Evolutionary conservation across 2,797 vertebrate genomes (phyloP).

Genomic region (Parauchenoglanis ngamensis): DNA sequence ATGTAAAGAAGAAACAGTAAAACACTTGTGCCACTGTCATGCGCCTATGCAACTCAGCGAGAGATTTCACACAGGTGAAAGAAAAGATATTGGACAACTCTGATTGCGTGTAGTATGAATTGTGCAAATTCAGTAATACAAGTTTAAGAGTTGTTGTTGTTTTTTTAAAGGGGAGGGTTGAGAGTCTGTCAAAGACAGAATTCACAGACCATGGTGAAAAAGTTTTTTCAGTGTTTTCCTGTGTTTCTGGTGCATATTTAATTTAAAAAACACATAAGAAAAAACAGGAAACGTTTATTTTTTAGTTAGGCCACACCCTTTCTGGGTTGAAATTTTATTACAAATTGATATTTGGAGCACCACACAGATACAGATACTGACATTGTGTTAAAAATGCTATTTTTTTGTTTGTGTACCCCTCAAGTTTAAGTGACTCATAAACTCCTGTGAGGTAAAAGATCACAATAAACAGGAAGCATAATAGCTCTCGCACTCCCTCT

Average conservation of each 20-base stretch:
- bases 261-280: not conserved
- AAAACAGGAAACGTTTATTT: not conserved
- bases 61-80: not conserved
- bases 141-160: not conserved
- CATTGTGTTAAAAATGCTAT: not conserved
- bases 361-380: not conserved
- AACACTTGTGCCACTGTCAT: not conserved
- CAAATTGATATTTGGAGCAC: not conserved
- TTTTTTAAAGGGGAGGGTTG: not conserved
- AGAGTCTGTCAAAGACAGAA: not conserved
- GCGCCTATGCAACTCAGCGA: not conserved
- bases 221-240: not conserved
- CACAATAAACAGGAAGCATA: not conserved
- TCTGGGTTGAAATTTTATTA: not conserved
- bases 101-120: not conserved
- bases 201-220: not conserved
- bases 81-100: not conserved
- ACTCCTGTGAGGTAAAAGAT: not conserved
- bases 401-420: not conserved
- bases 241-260: not conserved
- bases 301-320: not conserved
- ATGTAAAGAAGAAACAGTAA: not conserved
- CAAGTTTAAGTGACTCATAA: not conserved
- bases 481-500: constrained; percentile 1
- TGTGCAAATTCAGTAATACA: not conserved